Conservation (phyloP, 2,888 invertebrate species). For the Sminthurides aquaticus region DNA sequence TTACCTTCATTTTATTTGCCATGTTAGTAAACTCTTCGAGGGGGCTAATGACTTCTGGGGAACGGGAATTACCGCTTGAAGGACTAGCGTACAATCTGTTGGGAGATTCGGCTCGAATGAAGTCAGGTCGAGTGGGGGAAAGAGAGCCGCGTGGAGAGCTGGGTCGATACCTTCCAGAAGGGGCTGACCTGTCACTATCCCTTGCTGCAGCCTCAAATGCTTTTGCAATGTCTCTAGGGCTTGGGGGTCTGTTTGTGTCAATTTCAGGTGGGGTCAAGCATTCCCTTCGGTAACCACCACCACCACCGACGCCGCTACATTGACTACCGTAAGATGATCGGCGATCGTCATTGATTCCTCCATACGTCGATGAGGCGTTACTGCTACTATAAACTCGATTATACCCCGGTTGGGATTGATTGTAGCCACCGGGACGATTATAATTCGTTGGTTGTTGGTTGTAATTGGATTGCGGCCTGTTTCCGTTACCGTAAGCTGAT, state of each 20-base stretch:
- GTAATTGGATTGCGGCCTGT: neutral
- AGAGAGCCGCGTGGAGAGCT: neutral
- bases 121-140: neutral
- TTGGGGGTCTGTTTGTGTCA: conserved; percentile 23
- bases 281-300: too few relatives aligned
- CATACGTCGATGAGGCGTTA: too few relatives aligned
- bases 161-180: conserved; percentile 25
- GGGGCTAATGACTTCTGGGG: conserved; percentile 27
- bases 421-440: neutral
- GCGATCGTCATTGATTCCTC: neutral
- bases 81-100: neutral
- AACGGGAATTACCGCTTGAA: neutral
- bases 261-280: conserved; percentile 4
- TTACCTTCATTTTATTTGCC: conserved; percentile 26
- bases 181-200: conserved; percentile 7
- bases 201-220: conserved; percentile 29
- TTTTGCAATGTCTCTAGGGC: conserved; percentile 34
- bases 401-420: conserved; percentile 15
- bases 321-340: neutral
- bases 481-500: too few relatives aligned
- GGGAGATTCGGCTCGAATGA: neutral
- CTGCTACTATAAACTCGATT: conserved; percentile 15
- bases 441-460: neutral
- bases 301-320: too few relatives aligned
- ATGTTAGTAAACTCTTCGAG: conserved; percentile 34